These are phyloP conservation scores for Danio rerio DNA, from an alignment of 2,113 vertebrate genomes.

Conservation along the genomic window DNA sequence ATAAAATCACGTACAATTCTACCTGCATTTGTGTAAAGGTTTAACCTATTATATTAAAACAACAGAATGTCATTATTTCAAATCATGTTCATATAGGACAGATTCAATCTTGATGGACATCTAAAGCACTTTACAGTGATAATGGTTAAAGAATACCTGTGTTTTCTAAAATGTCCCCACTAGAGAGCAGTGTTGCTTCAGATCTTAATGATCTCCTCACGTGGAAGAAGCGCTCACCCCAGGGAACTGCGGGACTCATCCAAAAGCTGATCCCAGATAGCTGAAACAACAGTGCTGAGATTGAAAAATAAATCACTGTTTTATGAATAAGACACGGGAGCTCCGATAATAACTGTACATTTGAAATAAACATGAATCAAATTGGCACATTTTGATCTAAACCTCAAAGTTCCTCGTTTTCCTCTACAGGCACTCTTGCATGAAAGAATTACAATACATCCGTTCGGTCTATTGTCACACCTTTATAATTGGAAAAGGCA, in stretches of 20 bases:
- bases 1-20: no score
- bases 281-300: slow-evolving; percentile 36
- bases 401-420: slow-evolving; percentile 43
- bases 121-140: no score
- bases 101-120: no score
- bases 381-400: slow-evolving; percentile 24
- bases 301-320: slow-evolving; percentile 47
- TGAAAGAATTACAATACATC: slow-evolving; percentile 17
- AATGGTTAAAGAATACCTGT: no score
- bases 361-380: slow-evolving; percentile 45
- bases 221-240: background rate
- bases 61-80: no score
- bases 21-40: no score
- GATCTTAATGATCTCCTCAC: background rate
- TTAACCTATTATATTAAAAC: no score
- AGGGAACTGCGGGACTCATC: background rate
- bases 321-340: slow-evolving; percentile 33
- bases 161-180: slow-evolving; percentile 51
- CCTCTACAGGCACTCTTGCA: slow-evolving; percentile 36
- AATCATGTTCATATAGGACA: no score
- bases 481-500: slow-evolving; percentile 68
- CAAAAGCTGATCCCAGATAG: slow-evolving; percentile 37
- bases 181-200: slow-evolving; percentile 71
- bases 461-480: slow-evolving; percentile 41
- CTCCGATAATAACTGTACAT: slow-evolving; percentile 36